These are phyloP conservation scores for Dufourea novaeangliae DNA, from an alignment of 1,140 invertebrate species.

Conservation along the genomic window DNA sequence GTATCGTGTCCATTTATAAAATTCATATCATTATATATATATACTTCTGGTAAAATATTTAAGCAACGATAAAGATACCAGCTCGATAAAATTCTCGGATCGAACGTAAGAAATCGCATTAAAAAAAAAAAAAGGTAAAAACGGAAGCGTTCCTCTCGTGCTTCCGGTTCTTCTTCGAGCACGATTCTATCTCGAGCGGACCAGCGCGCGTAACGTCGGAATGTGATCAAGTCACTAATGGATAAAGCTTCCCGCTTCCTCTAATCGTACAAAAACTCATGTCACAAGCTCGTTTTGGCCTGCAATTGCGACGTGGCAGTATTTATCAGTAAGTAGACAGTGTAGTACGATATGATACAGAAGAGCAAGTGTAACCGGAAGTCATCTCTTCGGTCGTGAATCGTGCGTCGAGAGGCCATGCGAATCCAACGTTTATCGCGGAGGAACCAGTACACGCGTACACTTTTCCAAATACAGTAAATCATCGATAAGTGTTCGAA, in stretches of 20 bases:
- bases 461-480: too few species aligned
- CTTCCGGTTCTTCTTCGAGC: not conserved
- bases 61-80: too few species aligned
- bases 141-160: too few species aligned
- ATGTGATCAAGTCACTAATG: conserved; percentile 41
- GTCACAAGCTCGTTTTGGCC: conserved; percentile 38
- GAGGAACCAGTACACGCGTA: too few species aligned
- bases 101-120: too few species aligned
- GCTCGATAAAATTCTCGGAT: too few species aligned
- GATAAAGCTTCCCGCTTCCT: conserved; percentile 18
- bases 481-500: too few species aligned
- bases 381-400: conserved; percentile 6
- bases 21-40: too few species aligned
- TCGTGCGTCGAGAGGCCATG: conserved; percentile 4
- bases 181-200: not conserved
- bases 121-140: too few species aligned
- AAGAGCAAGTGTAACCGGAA: conserved; percentile 42
- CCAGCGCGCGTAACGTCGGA: conserved; percentile 3
- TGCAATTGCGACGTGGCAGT: conserved; percentile 64
- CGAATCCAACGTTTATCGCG: too few species aligned
- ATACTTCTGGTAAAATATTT: too few species aligned
- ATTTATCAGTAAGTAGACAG: conserved; percentile 67
- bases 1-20: too few species aligned
- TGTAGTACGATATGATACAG: conserved; percentile 67
- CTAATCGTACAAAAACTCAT: conserved; percentile 66